A percentile compares a stretch with the other conserved stretches of the same genome.
phyloP scores from a whole-genome alignment of 2,888 invertebrate species.

The Oligia latruncula region DNA sequence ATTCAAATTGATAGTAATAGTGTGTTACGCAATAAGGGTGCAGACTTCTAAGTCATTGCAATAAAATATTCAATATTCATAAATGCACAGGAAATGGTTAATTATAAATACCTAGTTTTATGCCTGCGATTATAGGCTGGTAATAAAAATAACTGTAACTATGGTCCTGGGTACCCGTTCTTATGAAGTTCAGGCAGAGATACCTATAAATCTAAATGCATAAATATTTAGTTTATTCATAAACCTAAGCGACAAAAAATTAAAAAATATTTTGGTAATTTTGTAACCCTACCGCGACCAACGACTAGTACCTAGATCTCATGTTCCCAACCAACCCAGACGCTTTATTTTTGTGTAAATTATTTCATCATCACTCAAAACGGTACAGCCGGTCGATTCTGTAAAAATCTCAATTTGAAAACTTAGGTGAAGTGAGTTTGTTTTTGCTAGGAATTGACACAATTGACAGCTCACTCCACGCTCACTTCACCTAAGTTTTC shows the following conservation, averaged over 20 bases:
- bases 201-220: slow-evolving; percentile 7
- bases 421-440: too few species aligned
- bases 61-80: slow-evolving; percentile 36
- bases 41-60: neutral
- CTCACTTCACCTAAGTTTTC: too few species aligned
- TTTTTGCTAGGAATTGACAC: too few species aligned
- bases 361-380: neutral
- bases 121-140: neutral
- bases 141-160: slow-evolving; percentile 12
- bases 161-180: neutral
- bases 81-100: slow-evolving; percentile 32
- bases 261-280: neutral
- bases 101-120: slow-evolving; percentile 31
- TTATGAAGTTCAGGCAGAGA: neutral
- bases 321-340: too few species aligned
- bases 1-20: too few species aligned
- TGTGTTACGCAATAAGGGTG: too few species aligned
- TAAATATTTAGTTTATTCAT: neutral
- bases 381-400: too few species aligned
- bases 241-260: neutral
- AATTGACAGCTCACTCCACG: too few species aligned
- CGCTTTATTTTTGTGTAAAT: neutral
- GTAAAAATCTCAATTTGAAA: too few species aligned
- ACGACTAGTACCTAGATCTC: neutral
- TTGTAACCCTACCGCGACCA: neutral